These are phyloP conservation scores for Pollimyrus isidori DNA, from an alignment of 2,113 vertebrate genomes.

Conservation along the genomic window DNA sequence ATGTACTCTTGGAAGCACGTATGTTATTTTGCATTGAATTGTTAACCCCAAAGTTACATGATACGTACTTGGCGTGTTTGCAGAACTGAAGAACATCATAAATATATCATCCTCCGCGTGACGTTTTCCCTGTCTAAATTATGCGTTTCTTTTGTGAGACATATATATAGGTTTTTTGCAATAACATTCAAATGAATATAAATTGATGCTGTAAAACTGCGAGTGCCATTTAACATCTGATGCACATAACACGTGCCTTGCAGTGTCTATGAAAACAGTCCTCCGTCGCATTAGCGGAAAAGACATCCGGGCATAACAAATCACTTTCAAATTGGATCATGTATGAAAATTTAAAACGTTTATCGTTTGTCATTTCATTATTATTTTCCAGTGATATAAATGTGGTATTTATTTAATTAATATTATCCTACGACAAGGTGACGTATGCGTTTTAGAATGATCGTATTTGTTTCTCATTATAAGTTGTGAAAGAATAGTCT, in stretches of 20 bases:
- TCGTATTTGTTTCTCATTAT: neutral
- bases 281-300: constrained; percentile 7
- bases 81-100: constrained; percentile 19
- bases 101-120: constrained; percentile 28
- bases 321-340: constrained; percentile 12
- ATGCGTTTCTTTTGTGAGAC: constrained; percentile 13
- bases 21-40: constrained; percentile 24
- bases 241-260: constrained; percentile 8
- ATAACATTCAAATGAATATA: constrained; percentile 28
- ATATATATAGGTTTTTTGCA: constrained; percentile 11
- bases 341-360: constrained; percentile 23
- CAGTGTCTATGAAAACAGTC: constrained; percentile 17
- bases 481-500: neutral
- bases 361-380: neutral
- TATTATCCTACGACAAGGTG: neutral
- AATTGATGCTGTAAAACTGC: constrained; percentile 18
- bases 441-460: neutral
- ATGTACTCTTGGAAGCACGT: neutral
- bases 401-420: constrained; percentile 3
- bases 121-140: constrained; percentile 3
- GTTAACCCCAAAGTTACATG: constrained; percentile 15
- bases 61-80: constrained; percentile 21
- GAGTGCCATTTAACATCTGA: constrained; percentile 21
- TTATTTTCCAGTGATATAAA: neutral
- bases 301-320: neutral